Base-by-base conservation (phyloP, 2,113 vertebrate species). In the Cyrtonyx montezumae region DNA sequence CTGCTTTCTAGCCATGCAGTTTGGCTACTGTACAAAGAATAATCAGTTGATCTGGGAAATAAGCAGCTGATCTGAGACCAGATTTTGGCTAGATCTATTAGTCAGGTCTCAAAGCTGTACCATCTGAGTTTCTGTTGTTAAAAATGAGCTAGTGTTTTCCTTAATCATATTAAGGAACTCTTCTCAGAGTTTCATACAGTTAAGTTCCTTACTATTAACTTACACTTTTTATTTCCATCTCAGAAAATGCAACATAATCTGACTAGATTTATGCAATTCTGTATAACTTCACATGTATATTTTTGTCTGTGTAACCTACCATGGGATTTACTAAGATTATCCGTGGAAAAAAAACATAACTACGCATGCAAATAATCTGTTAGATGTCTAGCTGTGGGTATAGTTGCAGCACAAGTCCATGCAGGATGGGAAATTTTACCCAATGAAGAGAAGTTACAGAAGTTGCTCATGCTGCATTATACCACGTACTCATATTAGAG, bases 341-440 rank as follows among this genome's bases (percentile, higher is more conserved):
- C 76, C 87, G 42, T 71, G 80, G 58, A 76, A 87, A 79, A 79
- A 51, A 7, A 0, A 22, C 9, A 1, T 81, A 95, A 87, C 78
- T 92, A 62, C 11, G 1, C 71, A 92, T 92, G 95, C 75, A 90
- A 93, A 94, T 93, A 87, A 84, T 62, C 65, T 2, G 0, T 94
- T 92, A 95, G 83, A 84, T 82, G 43, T 82, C 91, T 96, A 87
- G 91, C 75, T 95, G 84, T 82, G 92, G 84, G 81, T 93, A 79
- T 66, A 91, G 84, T 89, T 92, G 55, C 78, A 55, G 87, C 84
- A 88, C 91, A 92, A 92, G 94, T 79, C 87, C 87, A 87, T 90
- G 90, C 90, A 94, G 67, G 90, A 94, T 82, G 88, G 79, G 87
- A 89, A 84, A 87, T 79, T n/a, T 87, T 94, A 73, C 67, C 70